Conservation (phyloP, 2,888 invertebrate genomes). For the Xanthia togata region DNA sequence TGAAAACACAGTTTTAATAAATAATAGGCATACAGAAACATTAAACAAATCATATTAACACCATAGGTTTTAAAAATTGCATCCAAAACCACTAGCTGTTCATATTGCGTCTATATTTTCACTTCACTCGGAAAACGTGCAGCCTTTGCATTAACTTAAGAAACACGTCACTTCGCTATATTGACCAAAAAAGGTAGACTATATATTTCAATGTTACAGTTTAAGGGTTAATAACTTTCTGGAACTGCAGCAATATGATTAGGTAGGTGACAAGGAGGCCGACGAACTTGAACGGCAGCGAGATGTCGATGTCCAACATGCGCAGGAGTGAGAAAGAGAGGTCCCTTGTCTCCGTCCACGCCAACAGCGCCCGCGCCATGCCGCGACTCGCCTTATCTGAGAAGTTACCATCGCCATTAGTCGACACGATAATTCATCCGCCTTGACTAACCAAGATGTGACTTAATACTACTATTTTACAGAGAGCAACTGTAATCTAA, state of each 20-base stretch:
- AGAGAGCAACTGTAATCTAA: background rate
- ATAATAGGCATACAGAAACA: background rate
- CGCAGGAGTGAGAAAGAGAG: slow-evolving; percentile 82
- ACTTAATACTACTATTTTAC: background rate
- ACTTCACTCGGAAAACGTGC: slow-evolving; percentile 39
- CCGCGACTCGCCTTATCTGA: slow-evolving; percentile 82
- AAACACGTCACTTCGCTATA: background rate
- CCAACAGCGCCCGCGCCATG: slow-evolving; percentile 79
- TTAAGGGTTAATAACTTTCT: slow-evolving; percentile 78
- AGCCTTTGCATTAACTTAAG: background rate
- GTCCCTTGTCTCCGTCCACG: slow-evolving; percentile 80
- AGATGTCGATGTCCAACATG: slow-evolving; percentile 82
- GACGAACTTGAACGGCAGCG: slow-evolving; percentile 82
- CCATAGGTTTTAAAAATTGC: background rate
- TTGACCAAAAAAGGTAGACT: background rate
- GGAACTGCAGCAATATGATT: slow-evolving; percentile 82
- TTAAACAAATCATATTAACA: slow-evolving; percentile 15
- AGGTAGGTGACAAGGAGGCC: slow-evolving; percentile 82
- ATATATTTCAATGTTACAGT: background rate
- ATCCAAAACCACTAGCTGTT: background rate
- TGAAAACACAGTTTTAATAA: slow-evolving; percentile 12
- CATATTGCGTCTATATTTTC: background rate
- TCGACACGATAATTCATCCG: background rate
- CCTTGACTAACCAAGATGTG: background rate
- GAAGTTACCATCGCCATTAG: slow-evolving; percentile 48